Evolutionary conservation across 2,888 invertebrate species (phyloP), one percentile per base, ranked within the genome.

Genomic region (Endomychus coccineus): DNA sequence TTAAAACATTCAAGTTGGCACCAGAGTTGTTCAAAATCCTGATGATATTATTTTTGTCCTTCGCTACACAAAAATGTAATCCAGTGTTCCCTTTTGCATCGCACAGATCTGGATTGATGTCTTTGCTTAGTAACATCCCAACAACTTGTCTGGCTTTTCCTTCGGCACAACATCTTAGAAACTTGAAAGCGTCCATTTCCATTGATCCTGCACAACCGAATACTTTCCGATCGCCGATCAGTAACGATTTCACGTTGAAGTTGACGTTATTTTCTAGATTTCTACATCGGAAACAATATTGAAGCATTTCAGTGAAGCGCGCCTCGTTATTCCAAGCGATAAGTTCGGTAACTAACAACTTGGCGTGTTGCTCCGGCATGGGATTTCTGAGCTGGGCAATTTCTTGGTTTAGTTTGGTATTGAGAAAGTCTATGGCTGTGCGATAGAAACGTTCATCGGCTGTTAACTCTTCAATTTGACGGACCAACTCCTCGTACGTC

Each of bases 81-180:
- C 68, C 70, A 5, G 69, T 66, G 50, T 76, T 76, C 6, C 77
- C 77, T 48, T 59, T 59, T 7, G 59, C 52, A 51, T 77, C 76
- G 4, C 69, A 52, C 9, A 76, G 42, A 47, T 75, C 68, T 2
- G 73, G 69, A 27, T 67, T 46, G 4, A 72, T 58, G 19, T 66
- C 54, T n/a, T 45, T 32, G 22, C 62, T 61, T 34, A 63, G 66
- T 12, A 71, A 46, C 9, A 69, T 52, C 36, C 59, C 51, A 5
- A 62, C 56, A 23, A 69, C 67, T 27, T 52, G 23, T 13, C 27
- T 51, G 6, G 33, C 32, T 11, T 50, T 40, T 1, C 60, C 61
- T 5, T 50, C 41, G 7, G 44, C 39, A 38, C 64, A 66, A 14
- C 45, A 33, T n/a, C 39, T 32, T n/a, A 66, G 44, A 40, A 64